phyloP scores from a whole-genome alignment of 92 coral and sea anemone genomes.

The Phenganax subtilis region DNA sequence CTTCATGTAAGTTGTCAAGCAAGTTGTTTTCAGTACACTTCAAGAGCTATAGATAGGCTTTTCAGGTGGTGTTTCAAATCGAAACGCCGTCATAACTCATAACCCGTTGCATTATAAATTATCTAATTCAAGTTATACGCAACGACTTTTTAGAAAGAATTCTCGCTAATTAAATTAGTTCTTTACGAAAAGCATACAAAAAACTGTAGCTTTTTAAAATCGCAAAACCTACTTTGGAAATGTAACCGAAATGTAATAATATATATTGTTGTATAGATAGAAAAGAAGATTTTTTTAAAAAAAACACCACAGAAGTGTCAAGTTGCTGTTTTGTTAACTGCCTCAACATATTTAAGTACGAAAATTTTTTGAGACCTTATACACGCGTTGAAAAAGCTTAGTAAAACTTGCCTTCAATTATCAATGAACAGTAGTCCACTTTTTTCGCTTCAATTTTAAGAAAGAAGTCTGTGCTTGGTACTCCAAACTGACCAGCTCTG shows the following conservation, averaged over 20 bases:
- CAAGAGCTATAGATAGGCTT: background rate
- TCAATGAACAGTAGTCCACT: slow-evolving; percentile 61
- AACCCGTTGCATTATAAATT: background rate
- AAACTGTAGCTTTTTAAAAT: background rate
- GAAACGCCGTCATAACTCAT: background rate
- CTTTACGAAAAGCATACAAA: background rate
- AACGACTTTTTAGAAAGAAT: background rate
- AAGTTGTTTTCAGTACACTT: no score
- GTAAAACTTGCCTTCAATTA: background rate
- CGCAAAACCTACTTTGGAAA: background rate
- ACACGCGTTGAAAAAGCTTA: background rate
- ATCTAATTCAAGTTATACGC: background rate
- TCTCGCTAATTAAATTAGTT: background rate
- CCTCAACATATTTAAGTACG: no score
- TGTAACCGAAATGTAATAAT: background rate
- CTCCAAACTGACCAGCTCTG: slow-evolving; percentile 74
- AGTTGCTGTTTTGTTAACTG: background rate
- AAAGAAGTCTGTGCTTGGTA: slow-evolving; percentile 86
- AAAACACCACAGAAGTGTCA: background rate
- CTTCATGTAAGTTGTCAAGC: no score
- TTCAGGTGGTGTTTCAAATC: background rate
- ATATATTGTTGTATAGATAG: background rate
- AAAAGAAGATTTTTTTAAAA: background rate
- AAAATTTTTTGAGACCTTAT: background rate
- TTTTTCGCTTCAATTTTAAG: slow-evolving; percentile 63